Evolutionary conservation across 2,113 vertebrate species (phyloP), one percentile per base, ranked within the genome.

Genomic region (Eretmochelys imbricata): DNA sequence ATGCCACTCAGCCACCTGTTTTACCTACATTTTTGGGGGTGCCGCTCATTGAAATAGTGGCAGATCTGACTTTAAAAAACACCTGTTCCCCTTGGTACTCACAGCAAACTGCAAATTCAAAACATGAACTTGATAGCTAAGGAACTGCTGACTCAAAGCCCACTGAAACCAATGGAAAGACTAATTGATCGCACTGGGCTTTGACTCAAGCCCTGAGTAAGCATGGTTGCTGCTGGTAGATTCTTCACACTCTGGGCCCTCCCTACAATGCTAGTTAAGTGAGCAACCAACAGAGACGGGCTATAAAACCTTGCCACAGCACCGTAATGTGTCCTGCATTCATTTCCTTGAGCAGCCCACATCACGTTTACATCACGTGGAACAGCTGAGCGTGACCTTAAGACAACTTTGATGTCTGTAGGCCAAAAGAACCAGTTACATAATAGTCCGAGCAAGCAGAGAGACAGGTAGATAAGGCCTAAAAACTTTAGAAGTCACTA

Each of bases 361-460:
- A 42, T 42, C 42, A 42, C 42, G 69, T 83, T 92, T 48, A 54
- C 92, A 95, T 4, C 91, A 6, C 49, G 12, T 42, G 81, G 35
- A 87, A 50, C 88, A 93, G 94, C 85, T 91, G 84, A 90, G 79
- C 4, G 1, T 89, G 94, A 96, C 95, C 94, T 48, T 25, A 1
- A 89, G 89, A 81, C 89, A 92, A 65, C 78, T 10, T 4, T 49
- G 49, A 27, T 24, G 38, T 76, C 38, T 46, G 38, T 22, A 76
- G 5, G 72, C 72, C 42, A 76, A 76, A 46, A 76, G 72, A 24
- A 46, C 19, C 11, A 80, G 10, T 95, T 91, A 86, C 5, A 53
- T 94, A 96, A 93, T 29, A 49, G 3, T 5, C 82, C 48, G 10
- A 82, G 80, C 85, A 93, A 80, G 5, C 85, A 91, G 83, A 69